Evolutionary conservation across 23 tunicate species (phyloP).

Genomic region (Trididemnum nubilum): DNA sequence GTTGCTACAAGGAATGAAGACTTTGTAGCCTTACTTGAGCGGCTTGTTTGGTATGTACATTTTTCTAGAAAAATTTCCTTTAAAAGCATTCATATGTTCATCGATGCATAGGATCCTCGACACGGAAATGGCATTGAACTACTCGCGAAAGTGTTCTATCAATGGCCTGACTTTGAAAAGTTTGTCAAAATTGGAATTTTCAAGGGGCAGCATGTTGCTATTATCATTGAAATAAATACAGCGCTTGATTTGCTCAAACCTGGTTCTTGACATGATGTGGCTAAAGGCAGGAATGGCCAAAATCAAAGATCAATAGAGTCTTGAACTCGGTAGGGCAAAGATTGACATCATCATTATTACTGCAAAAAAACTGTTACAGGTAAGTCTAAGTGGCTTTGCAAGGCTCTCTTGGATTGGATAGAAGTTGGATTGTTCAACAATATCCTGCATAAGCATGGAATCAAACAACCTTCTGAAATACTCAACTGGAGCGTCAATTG

Average conservation of each 20-base stretch:
- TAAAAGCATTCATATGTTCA: slow-evolving; percentile 24
- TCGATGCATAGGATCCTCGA: background rate
- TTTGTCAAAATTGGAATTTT: background rate
- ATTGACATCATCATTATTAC: slow-evolving; percentile 1
- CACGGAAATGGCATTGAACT: slow-evolving; percentile 1
- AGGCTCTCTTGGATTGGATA: slow-evolving; percentile 7
- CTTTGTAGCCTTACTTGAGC: slow-evolving; percentile 21
- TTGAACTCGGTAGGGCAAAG: background rate
- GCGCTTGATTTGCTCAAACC: slow-evolving; percentile 11
- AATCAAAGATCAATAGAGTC: background rate
- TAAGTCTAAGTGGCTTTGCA: background rate
- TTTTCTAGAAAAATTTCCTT: slow-evolving; percentile 2
- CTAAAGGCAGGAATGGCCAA: background rate
- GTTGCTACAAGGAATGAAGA: background rate
- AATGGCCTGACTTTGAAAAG: slow-evolving; percentile 27
- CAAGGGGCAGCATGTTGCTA: slow-evolving; percentile 6
- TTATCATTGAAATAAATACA: slow-evolving; percentile 18
- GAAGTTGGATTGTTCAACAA: slow-evolving; percentile 6
- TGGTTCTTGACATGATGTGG: background rate
- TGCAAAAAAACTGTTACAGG: background rate
- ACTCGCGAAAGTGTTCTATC: background rate
- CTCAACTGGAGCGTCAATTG: background rate
- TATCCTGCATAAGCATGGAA: background rate
- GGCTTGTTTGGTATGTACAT: slow-evolving; percentile 15
- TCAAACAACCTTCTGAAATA: background rate